Evolutionary conservation across 2,797 vertebrate genomes (phyloP).

Genomic region (Enteromius anoplus): DNA sequence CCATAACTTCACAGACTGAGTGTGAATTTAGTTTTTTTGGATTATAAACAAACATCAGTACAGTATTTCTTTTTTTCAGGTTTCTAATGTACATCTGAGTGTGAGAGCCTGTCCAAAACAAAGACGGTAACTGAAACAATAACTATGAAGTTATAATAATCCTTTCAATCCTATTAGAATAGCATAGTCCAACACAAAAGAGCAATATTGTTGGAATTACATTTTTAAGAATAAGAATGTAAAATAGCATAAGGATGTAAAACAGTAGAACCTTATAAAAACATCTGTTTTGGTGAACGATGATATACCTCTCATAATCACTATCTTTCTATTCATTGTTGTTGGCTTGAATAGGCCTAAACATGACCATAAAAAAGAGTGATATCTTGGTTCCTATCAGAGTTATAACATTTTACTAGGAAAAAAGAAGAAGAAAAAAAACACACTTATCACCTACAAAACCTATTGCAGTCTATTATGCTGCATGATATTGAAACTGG

Average conservation of each 20-base stretch:
- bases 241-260: background rate
- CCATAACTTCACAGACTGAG: background rate
- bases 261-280: background rate
- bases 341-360: background rate
- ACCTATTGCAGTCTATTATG: background rate
- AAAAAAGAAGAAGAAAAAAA: background rate
- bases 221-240: too few relatives aligned
- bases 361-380: background rate
- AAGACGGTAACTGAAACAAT: background rate
- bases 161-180: background rate
- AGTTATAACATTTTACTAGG: background rate
- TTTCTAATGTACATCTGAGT: background rate
- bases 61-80: background rate
- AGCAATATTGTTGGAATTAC: background rate
- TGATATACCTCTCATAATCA: background rate
- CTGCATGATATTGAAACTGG: background rate
- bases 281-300: background rate
- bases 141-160: background rate
- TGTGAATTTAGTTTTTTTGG: background rate
- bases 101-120: background rate
- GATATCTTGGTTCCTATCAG: background rate
- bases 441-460: background rate
- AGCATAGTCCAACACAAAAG: background rate
- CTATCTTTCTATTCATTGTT: background rate
- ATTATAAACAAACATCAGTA: background rate